phyloP scores from a whole-genome alignment of 2,113 vertebrate genomes.

The Tachysurus vachellii region DNA sequence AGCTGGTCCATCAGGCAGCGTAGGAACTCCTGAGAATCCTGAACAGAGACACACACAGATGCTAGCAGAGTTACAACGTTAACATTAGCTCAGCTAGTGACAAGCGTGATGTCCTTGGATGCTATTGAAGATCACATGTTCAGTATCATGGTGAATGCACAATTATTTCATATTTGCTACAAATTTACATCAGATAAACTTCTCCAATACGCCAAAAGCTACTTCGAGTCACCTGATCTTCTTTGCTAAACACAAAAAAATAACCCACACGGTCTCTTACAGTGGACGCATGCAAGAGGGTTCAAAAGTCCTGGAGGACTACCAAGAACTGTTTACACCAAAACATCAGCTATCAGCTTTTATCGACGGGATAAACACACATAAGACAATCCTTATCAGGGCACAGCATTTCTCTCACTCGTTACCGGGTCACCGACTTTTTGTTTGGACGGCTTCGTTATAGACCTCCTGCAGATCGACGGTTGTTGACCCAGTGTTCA shows the following conservation, averaged over 20 bases:
- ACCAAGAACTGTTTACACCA: background rate
- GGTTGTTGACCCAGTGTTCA: background rate
- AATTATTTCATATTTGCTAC: too few relatives aligned
- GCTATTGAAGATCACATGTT: too few relatives aligned
- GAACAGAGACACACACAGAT: background rate
- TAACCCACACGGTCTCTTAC: background rate
- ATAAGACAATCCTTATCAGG: background rate
- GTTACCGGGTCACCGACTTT: background rate
- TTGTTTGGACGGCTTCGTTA: background rate
- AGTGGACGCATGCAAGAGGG: background rate
- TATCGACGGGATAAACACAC: background rate
- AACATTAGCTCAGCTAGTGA: constrained; percentile 19
- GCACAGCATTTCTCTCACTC: background rate
- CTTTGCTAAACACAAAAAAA: background rate
- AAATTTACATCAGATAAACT: too few relatives aligned
- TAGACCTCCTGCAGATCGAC: background rate
- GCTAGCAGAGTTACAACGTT: too few relatives aligned
- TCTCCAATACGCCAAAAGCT: background rate
- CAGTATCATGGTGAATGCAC: too few relatives aligned
- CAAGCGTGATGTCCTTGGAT: background rate
- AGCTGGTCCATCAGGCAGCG: constrained; percentile 98
- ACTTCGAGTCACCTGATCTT: background rate
- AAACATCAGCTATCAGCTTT: background rate
- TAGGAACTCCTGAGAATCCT: constrained; percentile 98
- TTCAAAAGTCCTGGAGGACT: background rate